These are phyloP conservation scores for Anhinga anhinga DNA, from an alignment of 2,113 vertebrate genomes.

Conservation along the genomic window DNA sequence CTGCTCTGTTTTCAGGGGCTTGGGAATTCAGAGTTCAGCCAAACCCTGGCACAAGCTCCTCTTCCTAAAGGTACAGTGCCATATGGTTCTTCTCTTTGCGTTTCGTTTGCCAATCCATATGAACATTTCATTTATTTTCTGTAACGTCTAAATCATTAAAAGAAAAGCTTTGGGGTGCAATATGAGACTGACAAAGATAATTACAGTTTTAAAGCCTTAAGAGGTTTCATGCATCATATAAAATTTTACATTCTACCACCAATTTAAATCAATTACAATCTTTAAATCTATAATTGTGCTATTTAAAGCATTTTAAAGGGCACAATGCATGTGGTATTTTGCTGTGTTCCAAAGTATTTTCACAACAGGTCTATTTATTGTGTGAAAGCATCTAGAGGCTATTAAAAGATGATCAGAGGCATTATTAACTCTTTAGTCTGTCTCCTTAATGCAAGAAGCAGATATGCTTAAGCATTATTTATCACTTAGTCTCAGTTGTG, in stretches of 20 bases:
- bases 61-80: background rate
- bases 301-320: constrained; percentile 55
- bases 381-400: constrained; percentile 40
- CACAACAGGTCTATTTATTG: constrained; percentile 57
- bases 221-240: constrained; percentile 65
- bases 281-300: constrained; percentile 61
- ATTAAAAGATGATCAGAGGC: constrained; percentile 46
- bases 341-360: constrained; percentile 26
- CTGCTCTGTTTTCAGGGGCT: background rate
- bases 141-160: background rate
- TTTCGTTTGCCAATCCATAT: background rate
- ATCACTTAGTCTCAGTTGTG: background rate
- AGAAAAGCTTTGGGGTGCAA: constrained; percentile 8
- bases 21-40: background rate
- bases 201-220: constrained; percentile 32
- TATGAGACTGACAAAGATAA: constrained; percentile 41
- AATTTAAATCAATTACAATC: constrained; percentile 66
- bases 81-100: background rate
- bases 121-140: background rate
- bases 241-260: constrained; percentile 54
- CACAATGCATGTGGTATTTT: constrained; percentile 33
- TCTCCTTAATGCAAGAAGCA: constrained; percentile 5
- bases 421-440: constrained; percentile 56
- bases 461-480: constrained; percentile 12
- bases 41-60: background rate